Evolutionary conservation across 2,113 vertebrate genomes (phyloP).

Genomic region (Gymnorhina tibicen): DNA sequence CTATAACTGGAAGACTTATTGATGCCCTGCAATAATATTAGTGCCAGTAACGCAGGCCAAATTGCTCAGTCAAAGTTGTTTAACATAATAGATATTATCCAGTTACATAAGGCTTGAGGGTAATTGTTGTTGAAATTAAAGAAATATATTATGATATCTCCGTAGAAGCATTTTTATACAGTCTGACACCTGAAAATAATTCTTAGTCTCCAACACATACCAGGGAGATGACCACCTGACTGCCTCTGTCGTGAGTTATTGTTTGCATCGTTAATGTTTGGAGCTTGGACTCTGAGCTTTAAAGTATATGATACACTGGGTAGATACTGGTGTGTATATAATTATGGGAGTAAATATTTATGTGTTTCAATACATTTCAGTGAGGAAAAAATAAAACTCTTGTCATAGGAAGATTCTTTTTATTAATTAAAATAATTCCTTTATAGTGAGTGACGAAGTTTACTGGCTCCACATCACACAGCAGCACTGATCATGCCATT

Average conservation of each 20-base stretch:
- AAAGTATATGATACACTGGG: not conserved
- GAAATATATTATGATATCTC: not conserved
- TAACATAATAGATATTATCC: not conserved
- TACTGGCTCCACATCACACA: not conserved
- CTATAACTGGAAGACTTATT: not conserved
- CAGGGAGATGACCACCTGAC: not conserved
- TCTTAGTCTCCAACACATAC: not conserved
- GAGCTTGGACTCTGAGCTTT: not conserved
- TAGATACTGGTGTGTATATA: not conserved
- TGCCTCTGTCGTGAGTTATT: not conserved
- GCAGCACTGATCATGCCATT: not conserved
- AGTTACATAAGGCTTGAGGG: not conserved
- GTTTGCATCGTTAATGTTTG: not conserved
- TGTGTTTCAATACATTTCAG: not conserved
- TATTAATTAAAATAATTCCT: not conserved
- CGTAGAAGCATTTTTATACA: not conserved
- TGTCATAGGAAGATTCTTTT: not conserved
- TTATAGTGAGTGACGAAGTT: not conserved
- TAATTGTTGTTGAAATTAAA: not conserved
- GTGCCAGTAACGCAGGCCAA: not conserved
- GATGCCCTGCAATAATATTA: not conserved
- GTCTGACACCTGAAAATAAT: not conserved
- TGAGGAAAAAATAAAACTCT: not conserved
- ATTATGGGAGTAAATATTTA: not conserved
- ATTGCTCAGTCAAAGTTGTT: not conserved